Percentiles rank a stretch among this genome's conserved stretches.
phyloP scores from a whole-genome alignment of 2,888 invertebrate genomes.

The Brachypterus glaber region DNA sequence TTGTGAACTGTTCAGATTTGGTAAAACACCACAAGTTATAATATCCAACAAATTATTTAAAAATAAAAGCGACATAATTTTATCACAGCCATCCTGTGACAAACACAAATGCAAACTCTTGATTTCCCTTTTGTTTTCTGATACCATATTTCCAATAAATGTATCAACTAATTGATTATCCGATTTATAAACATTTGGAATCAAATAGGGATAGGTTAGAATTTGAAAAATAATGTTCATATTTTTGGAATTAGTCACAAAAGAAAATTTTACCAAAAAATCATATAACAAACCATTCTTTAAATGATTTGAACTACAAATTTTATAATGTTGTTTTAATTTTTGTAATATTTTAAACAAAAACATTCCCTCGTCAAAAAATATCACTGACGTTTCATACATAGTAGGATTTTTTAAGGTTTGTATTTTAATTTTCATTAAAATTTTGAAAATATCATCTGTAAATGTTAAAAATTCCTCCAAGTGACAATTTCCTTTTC shows the following conservation, averaged over 20 bases:
- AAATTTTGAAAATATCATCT: conserved; percentile 13
- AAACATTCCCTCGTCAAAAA: conserved; percentile 21
- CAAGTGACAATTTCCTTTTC: not conserved
- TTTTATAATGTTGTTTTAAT: conserved; percentile 18
- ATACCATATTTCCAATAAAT: conserved; percentile 20
- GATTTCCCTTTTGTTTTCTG: conserved; percentile 21
- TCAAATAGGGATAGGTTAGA: conserved; percentile 24
- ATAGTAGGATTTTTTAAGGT: conserved; percentile 14
- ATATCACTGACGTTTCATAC: conserved; percentile 13
- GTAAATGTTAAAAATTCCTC: conserved; percentile 8
- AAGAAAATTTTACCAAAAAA: conserved; percentile 23
- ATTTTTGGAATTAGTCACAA: conserved; percentile 24
- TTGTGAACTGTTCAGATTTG: conserved; percentile 20
- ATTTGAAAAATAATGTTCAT: conserved; percentile 28
- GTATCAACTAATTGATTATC: conserved; percentile 22
- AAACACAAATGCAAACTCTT: conserved; percentile 22
- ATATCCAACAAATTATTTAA: conserved; percentile 23
- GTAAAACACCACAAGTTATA: conserved; percentile 25
- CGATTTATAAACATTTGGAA: conserved; percentile 18
- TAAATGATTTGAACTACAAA: no score
- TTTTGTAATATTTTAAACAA: conserved; percentile 19
- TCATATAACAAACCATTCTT: no score
- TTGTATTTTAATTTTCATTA: conserved; percentile 18
- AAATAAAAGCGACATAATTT: conserved; percentile 17
- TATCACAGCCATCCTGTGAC: conserved; percentile 18